Percentiles rank a stretch among this genome's conserved stretches.
Conservation (phyloP, 30 jellyfish, hydroid and myxozoan genomes). For the Catostylus mosaicus region DNA sequence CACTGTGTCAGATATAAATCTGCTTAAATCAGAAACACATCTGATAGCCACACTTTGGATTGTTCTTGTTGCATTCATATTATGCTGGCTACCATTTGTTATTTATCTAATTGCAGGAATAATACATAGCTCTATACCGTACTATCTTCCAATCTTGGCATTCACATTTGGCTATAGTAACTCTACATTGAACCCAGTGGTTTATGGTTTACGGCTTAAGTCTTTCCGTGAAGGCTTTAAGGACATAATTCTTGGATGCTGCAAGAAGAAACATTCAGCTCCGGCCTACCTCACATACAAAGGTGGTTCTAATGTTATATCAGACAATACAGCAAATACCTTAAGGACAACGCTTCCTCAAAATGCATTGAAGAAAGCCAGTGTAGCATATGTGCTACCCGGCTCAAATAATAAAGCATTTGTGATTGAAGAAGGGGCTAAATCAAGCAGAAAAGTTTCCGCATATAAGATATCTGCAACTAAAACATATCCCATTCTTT, state of each 20-base stretch:
- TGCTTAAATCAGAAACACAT: slow-evolving; percentile 54
- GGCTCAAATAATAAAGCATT: slow-evolving; percentile 44
- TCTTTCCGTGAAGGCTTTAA: slow-evolving; percentile 67
- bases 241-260: slow-evolving; percentile 12
- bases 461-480: slow-evolving; percentile 23
- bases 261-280: slow-evolving; percentile 8
- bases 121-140: slow-evolving; percentile 14
- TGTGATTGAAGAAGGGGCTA: slow-evolving; percentile 35
- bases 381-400: slow-evolving; percentile 25
- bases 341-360: neutral
- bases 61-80: slow-evolving; percentile 35
- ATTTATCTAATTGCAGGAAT: slow-evolving; percentile 35
- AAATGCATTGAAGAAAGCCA: slow-evolving; percentile 3
- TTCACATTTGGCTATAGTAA: slow-evolving; percentile 67
- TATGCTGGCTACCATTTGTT: slow-evolving; percentile 72
- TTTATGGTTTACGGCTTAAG: slow-evolving; percentile 66
- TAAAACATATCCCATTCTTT: slow-evolving; percentile 10
- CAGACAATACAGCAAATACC: slow-evolving; percentile 6
- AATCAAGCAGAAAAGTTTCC: slow-evolving; percentile 27
- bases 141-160: slow-evolving; percentile 61
- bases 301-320: neutral
- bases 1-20: slow-evolving; percentile 9
- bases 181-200: slow-evolving; percentile 68
- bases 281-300: slow-evolving; percentile 47
- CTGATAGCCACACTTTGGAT: slow-evolving; percentile 50